These are phyloP conservation scores for Spodoptera littoralis DNA, from an alignment of 2,888 invertebrate species.

Conservation along the genomic window DNA sequence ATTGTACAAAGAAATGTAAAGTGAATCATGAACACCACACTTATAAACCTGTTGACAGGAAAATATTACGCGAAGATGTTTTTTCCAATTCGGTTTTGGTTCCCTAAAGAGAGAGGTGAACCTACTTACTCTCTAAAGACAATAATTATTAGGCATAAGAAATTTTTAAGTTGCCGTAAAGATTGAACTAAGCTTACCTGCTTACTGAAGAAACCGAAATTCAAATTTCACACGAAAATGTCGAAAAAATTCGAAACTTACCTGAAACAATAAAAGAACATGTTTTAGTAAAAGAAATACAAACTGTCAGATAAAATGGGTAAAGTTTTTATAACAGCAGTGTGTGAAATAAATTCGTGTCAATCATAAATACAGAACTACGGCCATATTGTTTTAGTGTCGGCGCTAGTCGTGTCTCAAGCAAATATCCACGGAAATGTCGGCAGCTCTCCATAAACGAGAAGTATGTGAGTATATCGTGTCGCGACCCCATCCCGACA, in stretches of 20 bases:
- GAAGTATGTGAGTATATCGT: conserved; percentile 54
- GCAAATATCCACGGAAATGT: conserved; percentile 36
- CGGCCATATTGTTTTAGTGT: conserved; percentile 22
- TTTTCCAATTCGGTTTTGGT: too few relatives aligned
- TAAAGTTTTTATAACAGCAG: conserved; percentile 16
- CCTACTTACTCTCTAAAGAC: too few relatives aligned
- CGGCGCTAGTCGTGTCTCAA: conserved; percentile 36
- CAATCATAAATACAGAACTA: conserved; percentile 41
- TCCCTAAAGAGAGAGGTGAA: too few relatives aligned
- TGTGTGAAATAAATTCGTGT: conserved; percentile 12
- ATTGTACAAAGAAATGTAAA: conserved; percentile 5
- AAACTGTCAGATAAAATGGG: not conserved
- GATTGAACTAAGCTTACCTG: conserved; percentile 22
- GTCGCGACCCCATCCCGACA: conserved; percentile 28
- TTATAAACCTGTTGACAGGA: too few relatives aligned
- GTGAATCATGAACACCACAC: conserved; percentile 2
- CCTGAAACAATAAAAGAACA: conserved; percentile 26
- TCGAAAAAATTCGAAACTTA: conserved; percentile 15
- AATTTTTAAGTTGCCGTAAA: not conserved
- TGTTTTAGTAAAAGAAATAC: not conserved
- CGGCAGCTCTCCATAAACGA: conserved; percentile 38
- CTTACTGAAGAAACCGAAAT: not conserved
- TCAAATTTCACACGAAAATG: not conserved
- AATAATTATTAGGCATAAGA: too few relatives aligned
- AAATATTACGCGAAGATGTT: too few relatives aligned